Evolutionary conservation across 2,888 invertebrate genomes (phyloP).

Genomic region (Allacma fusca): DNA sequence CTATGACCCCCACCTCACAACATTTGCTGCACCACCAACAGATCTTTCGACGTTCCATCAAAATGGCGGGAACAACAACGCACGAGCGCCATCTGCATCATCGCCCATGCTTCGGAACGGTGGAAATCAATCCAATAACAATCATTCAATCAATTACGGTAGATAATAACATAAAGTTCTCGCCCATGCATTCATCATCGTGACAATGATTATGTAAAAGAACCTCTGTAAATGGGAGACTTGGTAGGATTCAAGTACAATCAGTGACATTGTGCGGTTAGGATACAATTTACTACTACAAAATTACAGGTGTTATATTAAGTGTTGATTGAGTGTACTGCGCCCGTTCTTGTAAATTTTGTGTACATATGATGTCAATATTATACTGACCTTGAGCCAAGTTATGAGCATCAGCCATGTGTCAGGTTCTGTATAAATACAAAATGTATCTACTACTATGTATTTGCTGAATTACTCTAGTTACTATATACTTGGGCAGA

Average conservation of each 20-base stretch:
- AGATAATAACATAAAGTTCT: conserved; percentile 29
- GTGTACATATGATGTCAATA: too few species aligned
- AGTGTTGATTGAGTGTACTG: too few species aligned
- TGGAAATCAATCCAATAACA: conserved; percentile 38
- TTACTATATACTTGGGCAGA: too few species aligned
- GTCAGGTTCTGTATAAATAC: too few species aligned
- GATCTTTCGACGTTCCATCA: conserved; percentile 37
- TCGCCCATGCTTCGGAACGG: conserved; percentile 36
- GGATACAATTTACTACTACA: neutral
- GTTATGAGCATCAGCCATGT: too few species aligned
- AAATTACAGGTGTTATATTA: neutral
- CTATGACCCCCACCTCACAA: conserved; percentile 44
- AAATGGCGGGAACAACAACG: conserved; percentile 25
- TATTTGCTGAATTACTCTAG: too few species aligned
- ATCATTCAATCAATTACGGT: conserved; percentile 25
- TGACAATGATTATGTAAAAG: conserved; percentile 1
- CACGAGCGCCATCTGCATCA: conserved; percentile 32
- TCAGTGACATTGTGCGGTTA: neutral
- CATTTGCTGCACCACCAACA: conserved; percentile 20
- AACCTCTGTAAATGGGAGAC: neutral
- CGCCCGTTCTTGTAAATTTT: too few species aligned
- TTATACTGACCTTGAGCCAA: too few species aligned
- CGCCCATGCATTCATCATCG: neutral
- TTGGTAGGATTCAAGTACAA: neutral
- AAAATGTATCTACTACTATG: too few species aligned